phyloP scores from a whole-genome alignment of 2,797 vertebrate genomes.

The Xenentodon cancila region DNA sequence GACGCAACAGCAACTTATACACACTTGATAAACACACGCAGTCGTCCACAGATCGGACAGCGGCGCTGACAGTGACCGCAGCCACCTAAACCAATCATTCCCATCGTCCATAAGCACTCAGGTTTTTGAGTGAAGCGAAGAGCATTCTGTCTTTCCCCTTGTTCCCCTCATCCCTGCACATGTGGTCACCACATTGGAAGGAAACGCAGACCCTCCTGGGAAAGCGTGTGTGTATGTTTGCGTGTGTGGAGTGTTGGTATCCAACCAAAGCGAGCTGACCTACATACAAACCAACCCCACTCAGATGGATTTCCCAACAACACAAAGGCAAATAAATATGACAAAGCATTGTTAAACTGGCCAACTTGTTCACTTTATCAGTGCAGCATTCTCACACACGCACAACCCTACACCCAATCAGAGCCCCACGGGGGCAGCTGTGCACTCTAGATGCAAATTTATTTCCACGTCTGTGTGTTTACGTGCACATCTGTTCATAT shows the following conservation, averaged over 20 bases:
- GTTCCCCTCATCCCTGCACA: slow-evolving; percentile 52
- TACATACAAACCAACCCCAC: slow-evolving; percentile 67
- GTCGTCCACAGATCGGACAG: slow-evolving; percentile 8
- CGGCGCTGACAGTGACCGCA: not conserved
- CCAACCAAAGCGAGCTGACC: slow-evolving; percentile 68
- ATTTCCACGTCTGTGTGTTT: slow-evolving; percentile 30
- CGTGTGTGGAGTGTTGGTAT: slow-evolving; percentile 41
- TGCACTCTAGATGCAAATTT: slow-evolving; percentile 35
- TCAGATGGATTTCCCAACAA: slow-evolving; percentile 57
- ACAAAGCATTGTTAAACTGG: slow-evolving; percentile 1
- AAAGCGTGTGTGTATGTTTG: slow-evolving; percentile 34
- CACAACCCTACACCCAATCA: slow-evolving; percentile 8
- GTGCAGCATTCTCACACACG: slow-evolving; percentile 12
- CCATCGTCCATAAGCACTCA: too few relatives aligned
- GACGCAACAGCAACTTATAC: slow-evolving; percentile 20
- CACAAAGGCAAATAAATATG: not conserved
- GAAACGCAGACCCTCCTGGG: slow-evolving; percentile 72
- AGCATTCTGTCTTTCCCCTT: slow-evolving; percentile 28
- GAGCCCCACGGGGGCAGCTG: slow-evolving; percentile 38
- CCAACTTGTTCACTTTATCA: not conserved
- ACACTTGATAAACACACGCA: slow-evolving; percentile 4
- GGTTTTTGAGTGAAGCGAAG: not conserved
- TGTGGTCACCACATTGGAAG: slow-evolving; percentile 78
- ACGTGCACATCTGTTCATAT: slow-evolving; percentile 8
- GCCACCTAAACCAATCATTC: too few relatives aligned